phyloP scores from a whole-genome alignment of 2,888 invertebrate species.

The Nebria salina region DNA sequence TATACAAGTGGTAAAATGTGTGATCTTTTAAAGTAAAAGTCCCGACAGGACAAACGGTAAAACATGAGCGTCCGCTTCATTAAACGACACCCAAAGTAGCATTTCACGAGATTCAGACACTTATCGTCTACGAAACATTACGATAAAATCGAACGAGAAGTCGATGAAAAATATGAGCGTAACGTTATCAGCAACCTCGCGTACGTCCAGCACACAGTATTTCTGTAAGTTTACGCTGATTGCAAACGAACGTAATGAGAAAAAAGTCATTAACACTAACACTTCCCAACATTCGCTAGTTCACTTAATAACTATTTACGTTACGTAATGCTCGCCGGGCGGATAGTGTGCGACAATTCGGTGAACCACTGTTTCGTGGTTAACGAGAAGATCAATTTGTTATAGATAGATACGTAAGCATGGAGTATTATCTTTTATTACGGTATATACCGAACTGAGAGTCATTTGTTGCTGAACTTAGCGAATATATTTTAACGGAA shows the following conservation, averaged over 20 bases:
- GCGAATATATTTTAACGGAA: background rate
- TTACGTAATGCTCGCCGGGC: background rate
- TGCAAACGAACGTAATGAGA: conserved; percentile 1
- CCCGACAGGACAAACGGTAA: no score
- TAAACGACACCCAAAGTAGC: background rate
- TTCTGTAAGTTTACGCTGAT: background rate
- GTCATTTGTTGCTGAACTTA: background rate
- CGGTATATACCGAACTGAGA: background rate
- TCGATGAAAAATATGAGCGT: background rate
- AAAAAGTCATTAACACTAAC: background rate
- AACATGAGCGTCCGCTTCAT: background rate
- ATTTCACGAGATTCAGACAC: background rate
- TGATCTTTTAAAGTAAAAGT: no score
- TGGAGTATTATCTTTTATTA: conserved; percentile 1
- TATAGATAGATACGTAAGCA: background rate
- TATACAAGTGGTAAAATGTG: no score
- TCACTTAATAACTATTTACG: background rate
- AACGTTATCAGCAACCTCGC: no score
- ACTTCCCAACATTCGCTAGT: background rate
- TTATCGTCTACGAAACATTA: background rate
- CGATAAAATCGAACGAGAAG: background rate
- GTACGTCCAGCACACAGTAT: background rate
- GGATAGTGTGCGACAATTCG: background rate
- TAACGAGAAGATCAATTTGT: background rate
- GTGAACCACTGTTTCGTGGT: background rate